Base-by-base conservation (phyloP, 2,888 invertebrate genomes). In the Acleris sparsana region DNA sequence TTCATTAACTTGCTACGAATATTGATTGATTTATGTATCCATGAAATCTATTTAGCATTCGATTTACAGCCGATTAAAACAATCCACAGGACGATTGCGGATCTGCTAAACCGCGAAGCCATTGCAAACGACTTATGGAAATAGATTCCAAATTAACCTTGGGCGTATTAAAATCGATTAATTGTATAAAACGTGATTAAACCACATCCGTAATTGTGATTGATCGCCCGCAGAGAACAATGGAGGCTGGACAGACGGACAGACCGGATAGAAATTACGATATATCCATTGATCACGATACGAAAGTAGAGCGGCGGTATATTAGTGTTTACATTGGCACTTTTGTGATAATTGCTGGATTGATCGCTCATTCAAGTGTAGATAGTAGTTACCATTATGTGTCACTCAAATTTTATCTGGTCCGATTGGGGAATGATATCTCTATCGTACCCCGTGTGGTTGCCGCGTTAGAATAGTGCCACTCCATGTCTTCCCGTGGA, bases 141-240 rank as follows among this genome's bases (percentile, higher is more conserved):
- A 55, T 55, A 29, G 53, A 62, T 58, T 53, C 70, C 64, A 69
- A 72, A 74, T 71, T 82, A 78, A 84, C 87, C 87, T 86, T 87
- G 88, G 74, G 77, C 80, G 77, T 78, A 84, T 84, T 84, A 79
- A 80, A 87, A 85, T 85, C 87, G 86, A 88, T 88, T 88, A 85
- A 85, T 83, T 81, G 83, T 82, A 85, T 86, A 86, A 25, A 86
- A 86, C 85, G 87, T 83, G 86, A 86, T 87, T 83, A 86, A 85
- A 83, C 84, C 72, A 88, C 86, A 88, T 88, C 88, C 89, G 91
- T 85, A 88, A 89, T 85, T 84, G 82, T 91, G 91, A 91, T 90
- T 82, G 90, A 91, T 90, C 75, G 85, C 76, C 78, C 69, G 67
- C 71, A 63, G 67, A 68, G 57, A 77, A 80, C 81, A 80, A 79